Conservation (phyloP, 2,797 vertebrate species). For the Eurystomus glaucurus region DNA sequence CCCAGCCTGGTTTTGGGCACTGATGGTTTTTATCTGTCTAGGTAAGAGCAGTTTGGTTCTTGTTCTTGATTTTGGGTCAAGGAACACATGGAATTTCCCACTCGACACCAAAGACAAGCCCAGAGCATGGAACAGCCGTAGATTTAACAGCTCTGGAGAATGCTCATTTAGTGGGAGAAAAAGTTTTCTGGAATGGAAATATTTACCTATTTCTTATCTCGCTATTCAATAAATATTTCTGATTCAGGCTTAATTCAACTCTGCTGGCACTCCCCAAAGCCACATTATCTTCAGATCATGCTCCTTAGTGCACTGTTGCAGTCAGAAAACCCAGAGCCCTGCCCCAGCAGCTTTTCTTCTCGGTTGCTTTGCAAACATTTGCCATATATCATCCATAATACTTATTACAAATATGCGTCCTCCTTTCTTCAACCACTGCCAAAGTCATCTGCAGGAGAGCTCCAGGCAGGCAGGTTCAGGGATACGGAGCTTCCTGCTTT, state of each 20-base stretch:
- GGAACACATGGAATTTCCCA: neutral
- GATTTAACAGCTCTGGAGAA: neutral
- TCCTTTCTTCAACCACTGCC: neutral
- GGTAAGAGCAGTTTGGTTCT: neutral
- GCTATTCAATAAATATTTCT: neutral
- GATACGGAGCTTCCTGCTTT: neutral
- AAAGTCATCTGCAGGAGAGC: constrained; percentile 23
- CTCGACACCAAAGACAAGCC: neutral
- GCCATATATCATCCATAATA: neutral
- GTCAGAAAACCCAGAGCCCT: constrained; percentile 15
- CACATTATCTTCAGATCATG: neutral
- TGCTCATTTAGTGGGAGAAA: neutral
- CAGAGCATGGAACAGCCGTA: neutral
- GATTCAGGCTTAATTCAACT: neutral
- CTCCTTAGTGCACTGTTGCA: neutral
- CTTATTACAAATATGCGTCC: neutral
- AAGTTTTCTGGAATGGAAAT: neutral
- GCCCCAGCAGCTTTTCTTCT: constrained; percentile 32
- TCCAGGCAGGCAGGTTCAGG: neutral
- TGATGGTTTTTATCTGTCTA: neutral
- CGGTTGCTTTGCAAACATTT: constrained; percentile 51
- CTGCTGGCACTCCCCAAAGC: neutral
- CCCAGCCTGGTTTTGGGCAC: neutral
- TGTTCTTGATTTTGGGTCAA: neutral
- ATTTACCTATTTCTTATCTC: neutral